Percentiles rank a stretch among this genome's conserved stretches.
phyloP scores from a whole-genome alignment of 2,888 invertebrate species.

The Amphipyra tragopoginis region DNA sequence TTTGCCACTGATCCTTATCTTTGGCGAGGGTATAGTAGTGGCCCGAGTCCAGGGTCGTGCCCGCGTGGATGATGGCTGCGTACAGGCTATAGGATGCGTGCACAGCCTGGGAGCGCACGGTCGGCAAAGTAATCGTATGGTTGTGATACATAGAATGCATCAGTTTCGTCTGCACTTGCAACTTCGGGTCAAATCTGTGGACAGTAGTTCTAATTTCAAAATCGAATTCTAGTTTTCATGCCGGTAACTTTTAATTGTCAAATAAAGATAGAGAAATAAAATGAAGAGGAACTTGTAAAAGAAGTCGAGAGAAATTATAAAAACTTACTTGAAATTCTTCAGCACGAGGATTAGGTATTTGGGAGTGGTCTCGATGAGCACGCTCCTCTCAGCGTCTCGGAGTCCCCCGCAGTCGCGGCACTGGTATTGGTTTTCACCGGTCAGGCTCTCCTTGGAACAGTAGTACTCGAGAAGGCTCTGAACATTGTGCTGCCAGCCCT shows the following conservation, averaged over 20 bases:
- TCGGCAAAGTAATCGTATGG: constrained; percentile 87
- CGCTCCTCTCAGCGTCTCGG: constrained; percentile 92
- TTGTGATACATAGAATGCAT: constrained; percentile 92
- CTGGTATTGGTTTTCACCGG: constrained; percentile 94
- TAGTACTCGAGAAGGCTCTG: constrained; percentile 94
- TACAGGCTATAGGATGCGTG: constrained; percentile 92
- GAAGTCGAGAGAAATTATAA: constrained; percentile 3
- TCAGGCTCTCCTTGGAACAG: constrained; percentile 93
- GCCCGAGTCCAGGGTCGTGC: constrained; percentile 95
- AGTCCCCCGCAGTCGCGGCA: constrained; percentile 94
- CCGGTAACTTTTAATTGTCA: constrained; percentile 2
- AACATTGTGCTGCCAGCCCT: constrained; percentile 90
- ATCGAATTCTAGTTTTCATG: constrained; percentile 16
- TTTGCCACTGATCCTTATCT: constrained; percentile 93
- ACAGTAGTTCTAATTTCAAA: constrained; percentile 31
- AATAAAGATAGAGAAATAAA: constrained; percentile 26
- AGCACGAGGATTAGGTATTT: constrained; percentile 94
- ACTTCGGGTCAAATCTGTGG: constrained; percentile 79
- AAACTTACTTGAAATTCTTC: constrained; percentile 92
- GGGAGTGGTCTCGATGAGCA: constrained; percentile 92
- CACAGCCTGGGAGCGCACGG: constrained; percentile 72
- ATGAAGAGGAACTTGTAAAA: constrained; percentile 11
- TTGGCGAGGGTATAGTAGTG: constrained; percentile 96
- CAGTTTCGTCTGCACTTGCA: constrained; percentile 94
- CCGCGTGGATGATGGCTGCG: constrained; percentile 96